A percentile compares a stretch with the other conserved stretches of the same genome.
phyloP scores from a whole-genome alignment of 1,140 invertebrate genomes.

The Leptopilina boulardi region DNA sequence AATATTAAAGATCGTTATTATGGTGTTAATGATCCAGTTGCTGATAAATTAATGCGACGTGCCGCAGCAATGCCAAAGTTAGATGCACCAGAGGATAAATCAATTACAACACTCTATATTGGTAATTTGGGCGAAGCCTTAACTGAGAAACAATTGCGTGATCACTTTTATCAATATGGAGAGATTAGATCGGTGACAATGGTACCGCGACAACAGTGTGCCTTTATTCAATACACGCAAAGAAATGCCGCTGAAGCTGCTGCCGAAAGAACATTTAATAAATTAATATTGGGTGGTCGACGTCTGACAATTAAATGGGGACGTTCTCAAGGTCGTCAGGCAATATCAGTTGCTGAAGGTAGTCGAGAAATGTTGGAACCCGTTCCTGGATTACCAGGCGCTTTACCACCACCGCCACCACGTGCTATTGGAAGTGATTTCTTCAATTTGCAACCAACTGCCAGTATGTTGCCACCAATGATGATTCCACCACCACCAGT shows the following conservation, averaged over 20 bases:
- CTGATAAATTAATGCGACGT: constrained; percentile 96
- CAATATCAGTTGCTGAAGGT: constrained; percentile 74
- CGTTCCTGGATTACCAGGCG: constrained; percentile 89
- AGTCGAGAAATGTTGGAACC: constrained; percentile 82
- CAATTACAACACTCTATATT: constrained; percentile 97
- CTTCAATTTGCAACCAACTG: constrained; percentile 79
- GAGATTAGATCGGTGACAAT: constrained; percentile 96
- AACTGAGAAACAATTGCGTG: constrained; percentile 92
- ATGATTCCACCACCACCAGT: constrained; percentile 78
- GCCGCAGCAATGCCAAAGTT: constrained; percentile 96
- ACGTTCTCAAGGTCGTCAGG: constrained; percentile 86
- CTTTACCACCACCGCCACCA: constrained; percentile 86
- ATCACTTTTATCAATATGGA: constrained; percentile 99
- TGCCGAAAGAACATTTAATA: constrained; percentile 97
- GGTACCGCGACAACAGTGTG: constrained; percentile 95
- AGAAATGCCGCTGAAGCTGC: constrained; percentile 93
- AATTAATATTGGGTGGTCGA: constrained; percentile 90
- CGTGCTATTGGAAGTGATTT: constrained; percentile 78
- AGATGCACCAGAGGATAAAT: constrained; percentile 96
- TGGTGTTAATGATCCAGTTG: constrained; percentile 99
- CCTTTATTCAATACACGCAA: constrained; percentile 97
- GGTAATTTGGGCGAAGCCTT: constrained; percentile 94
- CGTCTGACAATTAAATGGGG: constrained; percentile 98
- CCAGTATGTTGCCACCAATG: constrained; percentile 76
- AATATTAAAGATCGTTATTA: constrained; percentile 99